Evolutionary conservation across 2,113 vertebrate genomes (phyloP).

Genomic region (Notiomystis cincta): DNA sequence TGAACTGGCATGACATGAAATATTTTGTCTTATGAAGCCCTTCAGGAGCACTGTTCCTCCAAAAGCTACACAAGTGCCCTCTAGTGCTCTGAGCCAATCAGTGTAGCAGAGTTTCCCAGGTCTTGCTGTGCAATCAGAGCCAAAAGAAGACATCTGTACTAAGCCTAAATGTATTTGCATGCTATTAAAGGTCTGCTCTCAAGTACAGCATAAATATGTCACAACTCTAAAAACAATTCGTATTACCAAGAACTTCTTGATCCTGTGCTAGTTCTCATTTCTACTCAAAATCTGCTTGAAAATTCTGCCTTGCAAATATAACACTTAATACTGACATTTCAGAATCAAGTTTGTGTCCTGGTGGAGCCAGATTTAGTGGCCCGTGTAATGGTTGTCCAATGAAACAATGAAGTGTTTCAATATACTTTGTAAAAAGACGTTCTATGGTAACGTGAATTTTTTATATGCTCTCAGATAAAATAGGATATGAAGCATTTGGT

Average conservation of each 20-base stretch:
- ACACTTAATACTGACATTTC: not conserved
- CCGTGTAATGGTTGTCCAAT: not conserved
- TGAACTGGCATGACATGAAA: not conserved
- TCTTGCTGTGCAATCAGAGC: not conserved
- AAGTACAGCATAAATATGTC: not conserved
- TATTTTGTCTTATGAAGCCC: not conserved
- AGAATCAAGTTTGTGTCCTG: not conserved
- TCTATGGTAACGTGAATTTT: not conserved
- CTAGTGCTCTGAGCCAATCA: slow-evolving; percentile 4
- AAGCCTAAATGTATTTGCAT: not conserved
- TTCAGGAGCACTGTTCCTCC: not conserved
- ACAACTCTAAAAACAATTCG: not conserved
- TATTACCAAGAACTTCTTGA: not conserved
- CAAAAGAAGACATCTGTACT: not conserved
- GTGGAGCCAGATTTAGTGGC: not conserved
- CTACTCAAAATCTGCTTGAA: not conserved
- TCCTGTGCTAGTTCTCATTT: not conserved
- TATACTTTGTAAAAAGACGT: not conserved
- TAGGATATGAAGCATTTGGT: not conserved
- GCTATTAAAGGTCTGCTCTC: not conserved
- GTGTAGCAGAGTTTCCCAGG: not conserved
- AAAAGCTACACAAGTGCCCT: slow-evolving; percentile 34
- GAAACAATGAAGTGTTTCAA: not conserved
- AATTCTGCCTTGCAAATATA: not conserved
- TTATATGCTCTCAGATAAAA: not conserved